phyloP scores from a whole-genome alignment of 2,797 vertebrate genomes.

The Adelosebastes latens region DNA sequence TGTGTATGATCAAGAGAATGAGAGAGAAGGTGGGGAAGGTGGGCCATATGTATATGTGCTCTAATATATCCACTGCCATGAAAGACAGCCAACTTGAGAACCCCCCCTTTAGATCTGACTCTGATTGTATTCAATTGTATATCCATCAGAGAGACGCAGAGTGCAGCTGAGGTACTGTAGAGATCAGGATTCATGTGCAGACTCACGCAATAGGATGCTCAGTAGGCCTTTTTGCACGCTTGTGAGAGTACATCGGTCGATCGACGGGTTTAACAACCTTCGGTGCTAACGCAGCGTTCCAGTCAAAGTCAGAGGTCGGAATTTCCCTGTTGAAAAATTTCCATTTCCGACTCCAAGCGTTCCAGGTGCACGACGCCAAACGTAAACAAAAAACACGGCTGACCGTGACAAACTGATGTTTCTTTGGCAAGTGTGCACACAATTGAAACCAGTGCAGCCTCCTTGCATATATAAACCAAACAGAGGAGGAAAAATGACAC shows the following conservation, averaged over 20 bases:
- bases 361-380: neutral
- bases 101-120: conserved; percentile 25
- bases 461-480: neutral
- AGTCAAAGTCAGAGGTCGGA: neutral
- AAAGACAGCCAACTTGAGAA: conserved; percentile 52
- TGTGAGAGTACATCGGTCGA: neutral
- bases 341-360: neutral
- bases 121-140: conserved; percentile 1
- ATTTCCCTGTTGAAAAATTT: neutral
- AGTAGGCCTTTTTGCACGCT: neutral
- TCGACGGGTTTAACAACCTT: neutral
- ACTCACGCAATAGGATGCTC: neutral
- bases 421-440: neutral
- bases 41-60: conserved; percentile 49
- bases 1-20: conserved; percentile 35
- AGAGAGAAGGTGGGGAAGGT: conserved; percentile 25
- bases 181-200: neutral
- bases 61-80: conserved; percentile 67
- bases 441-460: neutral
- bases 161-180: conserved; percentile 17
- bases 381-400: neutral
- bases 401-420: neutral
- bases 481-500: neutral
- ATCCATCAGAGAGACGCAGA: conserved; percentile 7
- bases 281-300: neutral